Evolutionary conservation across 2,797 vertebrate species (phyloP).

Genomic region (Cuculus canorus): DNA sequence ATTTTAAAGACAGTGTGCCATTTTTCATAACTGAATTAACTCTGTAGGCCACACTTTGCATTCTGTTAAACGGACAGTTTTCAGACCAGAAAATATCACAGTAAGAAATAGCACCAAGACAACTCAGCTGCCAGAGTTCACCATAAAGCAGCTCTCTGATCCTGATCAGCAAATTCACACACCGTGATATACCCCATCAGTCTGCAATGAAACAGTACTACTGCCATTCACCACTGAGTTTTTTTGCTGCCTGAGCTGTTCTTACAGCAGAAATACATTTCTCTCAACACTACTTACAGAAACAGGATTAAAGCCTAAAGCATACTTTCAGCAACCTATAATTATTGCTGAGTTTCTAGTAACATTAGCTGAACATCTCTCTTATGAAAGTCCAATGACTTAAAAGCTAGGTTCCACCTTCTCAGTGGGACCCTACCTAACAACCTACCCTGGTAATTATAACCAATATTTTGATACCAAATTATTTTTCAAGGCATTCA

Average conservation of each 20-base stretch:
- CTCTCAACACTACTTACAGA: neutral
- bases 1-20: neutral
- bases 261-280: neutral
- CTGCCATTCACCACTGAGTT: neutral
- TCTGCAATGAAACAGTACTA: neutral
- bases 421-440: neutral
- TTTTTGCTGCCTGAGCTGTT: accelerated
- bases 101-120: neutral
- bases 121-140: neutral
- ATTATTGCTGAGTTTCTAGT: neutral
- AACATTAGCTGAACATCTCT: neutral
- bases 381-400: neutral
- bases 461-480: neutral
- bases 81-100: neutral
- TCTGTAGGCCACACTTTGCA: neutral
- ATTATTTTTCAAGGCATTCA: neutral
- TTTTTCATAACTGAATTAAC: neutral
- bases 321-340: neutral
- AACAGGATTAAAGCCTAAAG: neutral
- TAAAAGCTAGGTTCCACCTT: neutral
- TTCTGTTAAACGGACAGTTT: neutral
- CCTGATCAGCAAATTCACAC: neutral
- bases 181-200: neutral
- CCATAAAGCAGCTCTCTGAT: neutral
- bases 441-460: neutral